These are phyloP conservation scores for Agonopterix alstromeriana DNA, from an alignment of 2,888 invertebrate genomes.

Conservation along the genomic window DNA sequence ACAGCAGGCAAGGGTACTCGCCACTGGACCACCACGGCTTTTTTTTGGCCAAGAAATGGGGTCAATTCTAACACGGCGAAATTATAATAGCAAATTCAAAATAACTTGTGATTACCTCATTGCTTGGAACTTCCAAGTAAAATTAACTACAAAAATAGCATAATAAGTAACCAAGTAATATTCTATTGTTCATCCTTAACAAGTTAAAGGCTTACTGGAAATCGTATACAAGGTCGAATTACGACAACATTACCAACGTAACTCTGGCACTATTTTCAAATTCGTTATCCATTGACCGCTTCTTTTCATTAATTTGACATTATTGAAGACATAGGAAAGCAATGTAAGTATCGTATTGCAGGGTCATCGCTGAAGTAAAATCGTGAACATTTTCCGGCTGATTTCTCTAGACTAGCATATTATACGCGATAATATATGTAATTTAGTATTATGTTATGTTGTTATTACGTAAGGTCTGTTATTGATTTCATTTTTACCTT, in stretches of 20 bases:
- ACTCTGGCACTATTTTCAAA: neutral
- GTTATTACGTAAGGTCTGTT: too few species aligned
- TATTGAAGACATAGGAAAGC: neutral
- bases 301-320: neutral
- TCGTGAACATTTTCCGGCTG: slow-evolving; percentile 3
- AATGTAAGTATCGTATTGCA: neutral
- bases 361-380: neutral
- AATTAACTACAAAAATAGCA: too few species aligned
- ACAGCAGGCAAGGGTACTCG: too few species aligned
- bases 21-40: too few species aligned
- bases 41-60: too few species aligned
- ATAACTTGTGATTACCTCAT: too few species aligned
- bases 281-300: slow-evolving; percentile 9
- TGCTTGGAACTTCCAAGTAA: too few species aligned
- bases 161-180: neutral
- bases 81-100: too few species aligned
- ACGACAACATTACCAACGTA: slow-evolving; percentile 14
- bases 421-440: neutral
- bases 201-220: slow-evolving; percentile 30
- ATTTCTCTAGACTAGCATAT: slow-evolving; percentile 2
- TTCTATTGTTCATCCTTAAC: slow-evolving; percentile 36
- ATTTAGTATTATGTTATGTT: too few species aligned
- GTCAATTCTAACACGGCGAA: too few species aligned
- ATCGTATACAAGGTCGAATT: slow-evolving; percentile 39
- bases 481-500: too few species aligned